A percentile compares a stretch with the other conserved stretches of the same genome.
Evolutionary conservation across 2,797 vertebrate species (phyloP).

Genomic region (Falco rusticolus): DNA sequence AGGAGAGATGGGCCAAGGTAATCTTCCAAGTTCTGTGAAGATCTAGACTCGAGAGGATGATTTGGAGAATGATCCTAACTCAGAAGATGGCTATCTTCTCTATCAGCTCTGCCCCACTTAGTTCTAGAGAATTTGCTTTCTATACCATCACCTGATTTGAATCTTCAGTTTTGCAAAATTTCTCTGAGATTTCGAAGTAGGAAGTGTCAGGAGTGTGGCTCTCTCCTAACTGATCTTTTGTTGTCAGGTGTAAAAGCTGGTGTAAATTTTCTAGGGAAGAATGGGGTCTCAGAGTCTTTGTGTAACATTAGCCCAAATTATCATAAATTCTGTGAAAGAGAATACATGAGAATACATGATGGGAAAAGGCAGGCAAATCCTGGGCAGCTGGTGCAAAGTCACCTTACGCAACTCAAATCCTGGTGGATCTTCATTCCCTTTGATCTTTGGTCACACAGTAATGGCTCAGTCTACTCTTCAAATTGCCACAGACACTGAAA

Average conservation of each 20-base stretch:
- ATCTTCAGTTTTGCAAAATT: not conserved
- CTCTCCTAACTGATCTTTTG: not conserved
- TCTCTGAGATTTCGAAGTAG: not conserved
- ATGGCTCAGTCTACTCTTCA: not conserved
- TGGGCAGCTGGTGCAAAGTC: not conserved
- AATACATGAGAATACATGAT: not conserved
- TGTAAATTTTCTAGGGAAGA: not conserved
- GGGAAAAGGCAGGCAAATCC: not conserved
- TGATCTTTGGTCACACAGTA: not conserved
- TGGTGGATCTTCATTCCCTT: not conserved
- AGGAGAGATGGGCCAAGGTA: not conserved
- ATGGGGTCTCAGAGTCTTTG: not conserved
- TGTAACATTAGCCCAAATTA: not conserved
- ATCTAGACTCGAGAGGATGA: not conserved
- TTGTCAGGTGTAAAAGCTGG: not conserved
- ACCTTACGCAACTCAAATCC: rapidly evolving
- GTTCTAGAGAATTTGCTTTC: not conserved
- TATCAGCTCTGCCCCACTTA: not conserved
- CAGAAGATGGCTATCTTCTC: not conserved
- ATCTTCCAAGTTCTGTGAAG: not conserved
- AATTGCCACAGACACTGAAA: not conserved
- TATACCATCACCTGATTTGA: not conserved
- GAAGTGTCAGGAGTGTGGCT: not conserved
- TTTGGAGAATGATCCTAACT: not conserved
- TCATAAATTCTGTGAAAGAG: not conserved